Percentiles rank a stretch among this genome's conserved stretches.
Conservation (phyloP, 2,888 invertebrate genomes). For the Limnephilus rhombicus region DNA sequence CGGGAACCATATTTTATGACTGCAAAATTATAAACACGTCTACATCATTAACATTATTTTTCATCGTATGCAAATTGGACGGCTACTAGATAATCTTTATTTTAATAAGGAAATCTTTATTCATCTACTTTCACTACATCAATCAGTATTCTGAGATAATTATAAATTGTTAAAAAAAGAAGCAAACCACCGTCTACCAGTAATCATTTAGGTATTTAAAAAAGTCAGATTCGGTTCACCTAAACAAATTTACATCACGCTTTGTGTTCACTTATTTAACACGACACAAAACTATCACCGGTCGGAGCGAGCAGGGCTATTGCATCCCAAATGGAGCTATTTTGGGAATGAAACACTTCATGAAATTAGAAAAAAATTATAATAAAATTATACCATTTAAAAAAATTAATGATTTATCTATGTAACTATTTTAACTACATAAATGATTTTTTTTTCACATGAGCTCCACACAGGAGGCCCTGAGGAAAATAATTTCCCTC, state of each 20-base stretch:
- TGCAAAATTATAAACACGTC: conserved; percentile 61
- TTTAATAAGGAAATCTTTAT: not conserved
- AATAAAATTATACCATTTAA: too few species aligned
- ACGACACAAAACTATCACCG: not conserved
- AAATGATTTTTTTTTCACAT: too few species aligned
- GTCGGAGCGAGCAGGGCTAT: not conserved
- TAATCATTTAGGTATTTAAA: not conserved
- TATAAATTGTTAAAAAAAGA: not conserved
- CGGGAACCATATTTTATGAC: conserved; percentile 51
- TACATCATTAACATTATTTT: conserved; percentile 53
- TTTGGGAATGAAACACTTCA: not conserved
- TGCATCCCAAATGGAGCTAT: not conserved
- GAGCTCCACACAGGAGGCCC: too few species aligned
- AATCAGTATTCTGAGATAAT: not conserved
- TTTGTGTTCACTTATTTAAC: not conserved
- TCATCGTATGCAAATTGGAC: not conserved
- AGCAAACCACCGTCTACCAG: not conserved
- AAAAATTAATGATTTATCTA: too few species aligned
- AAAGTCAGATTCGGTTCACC: not conserved
- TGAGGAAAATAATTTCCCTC: too few species aligned
- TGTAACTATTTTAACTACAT: too few species aligned
- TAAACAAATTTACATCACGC: not conserved
- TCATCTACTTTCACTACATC: not conserved
- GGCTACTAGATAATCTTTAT: not conserved
- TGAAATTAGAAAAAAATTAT: too few species aligned